Conservation (phyloP, 2,888 invertebrate genomes). For the Drosophila testacea region DNA sequence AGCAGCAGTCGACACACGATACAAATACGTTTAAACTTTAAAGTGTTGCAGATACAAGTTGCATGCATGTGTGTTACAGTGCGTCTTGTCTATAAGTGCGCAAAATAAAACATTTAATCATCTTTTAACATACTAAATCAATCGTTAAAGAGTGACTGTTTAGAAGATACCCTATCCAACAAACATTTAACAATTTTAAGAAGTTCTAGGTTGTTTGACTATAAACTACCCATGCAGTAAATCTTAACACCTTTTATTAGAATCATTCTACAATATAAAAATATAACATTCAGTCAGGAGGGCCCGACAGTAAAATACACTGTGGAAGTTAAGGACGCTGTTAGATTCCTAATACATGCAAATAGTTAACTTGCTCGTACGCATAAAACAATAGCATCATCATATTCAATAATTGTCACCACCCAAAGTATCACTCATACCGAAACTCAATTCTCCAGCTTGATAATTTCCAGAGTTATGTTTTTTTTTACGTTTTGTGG, state of each 20-base stretch:
- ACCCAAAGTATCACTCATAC: too few species aligned
- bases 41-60: conserved; percentile 41
- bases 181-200: not conserved
- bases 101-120: conserved; percentile 36
- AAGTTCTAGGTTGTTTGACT: not conserved
- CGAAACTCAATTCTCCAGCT: too few species aligned
- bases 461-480: too few species aligned
- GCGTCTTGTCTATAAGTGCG: not conserved
- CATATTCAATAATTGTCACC: too few species aligned
- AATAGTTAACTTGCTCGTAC: too few species aligned
- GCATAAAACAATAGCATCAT: too few species aligned
- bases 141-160: not conserved
- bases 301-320: too few species aligned
- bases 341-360: too few species aligned
- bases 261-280: not conserved
- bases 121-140: conserved; percentile 11
- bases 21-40: conserved; percentile 46
- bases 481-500: too few species aligned
- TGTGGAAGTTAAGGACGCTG: too few species aligned
- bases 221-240: not conserved
- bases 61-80: not conserved
- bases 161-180: conserved; percentile 7
- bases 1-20: conserved; percentile 52
- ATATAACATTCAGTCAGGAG: too few species aligned
- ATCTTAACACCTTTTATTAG: too few species aligned